Percentiles rank a stretch among this genome's conserved stretches.
Conservation (phyloP, 2,797 vertebrate genomes). For the Pelobates cultripes region DNA sequence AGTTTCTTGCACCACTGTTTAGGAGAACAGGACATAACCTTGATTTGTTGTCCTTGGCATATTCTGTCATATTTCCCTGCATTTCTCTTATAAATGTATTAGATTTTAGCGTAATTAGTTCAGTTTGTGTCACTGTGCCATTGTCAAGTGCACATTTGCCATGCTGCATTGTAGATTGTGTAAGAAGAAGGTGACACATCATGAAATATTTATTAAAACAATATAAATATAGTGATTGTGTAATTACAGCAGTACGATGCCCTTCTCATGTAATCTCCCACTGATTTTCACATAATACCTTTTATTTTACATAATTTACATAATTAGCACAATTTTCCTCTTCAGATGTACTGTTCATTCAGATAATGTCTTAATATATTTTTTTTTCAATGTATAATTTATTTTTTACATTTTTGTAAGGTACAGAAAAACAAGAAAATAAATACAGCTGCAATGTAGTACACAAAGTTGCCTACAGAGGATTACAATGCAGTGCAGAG, state of each 20-base stretch:
- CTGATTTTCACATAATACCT: conserved; percentile 14
- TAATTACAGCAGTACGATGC: conserved; percentile 77
- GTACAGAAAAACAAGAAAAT: too few species aligned
- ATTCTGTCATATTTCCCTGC: conserved; percentile 68
- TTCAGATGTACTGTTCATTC: conserved; percentile 46
- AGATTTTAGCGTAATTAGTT: conserved; percentile 71
- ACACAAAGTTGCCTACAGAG: too few species aligned
- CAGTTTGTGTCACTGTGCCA: conserved; percentile 65
- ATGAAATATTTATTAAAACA: conserved; percentile 85
- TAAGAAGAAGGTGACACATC: conserved; percentile 74
- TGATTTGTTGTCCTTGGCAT: conserved; percentile 70
- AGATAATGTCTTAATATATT: conserved; percentile 13
- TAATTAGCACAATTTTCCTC: conserved; percentile 33
- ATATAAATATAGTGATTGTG: conserved; percentile 71
- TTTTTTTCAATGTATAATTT: not conserved
- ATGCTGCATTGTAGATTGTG: conserved; percentile 59
- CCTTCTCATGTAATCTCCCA: conserved; percentile 14
- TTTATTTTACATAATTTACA: conserved; percentile 25
- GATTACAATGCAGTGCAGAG: too few species aligned
- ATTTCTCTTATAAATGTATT: conserved; percentile 63
- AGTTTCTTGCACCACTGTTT: too few species aligned
- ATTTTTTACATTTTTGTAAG: not conserved
- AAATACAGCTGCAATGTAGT: too few species aligned
- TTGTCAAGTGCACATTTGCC: conserved; percentile 67
- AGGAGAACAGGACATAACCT: conserved; percentile 60